Evolutionary conservation across 2,888 invertebrate species (phyloP).

Genomic region (Chrysolina haemoptera): DNA sequence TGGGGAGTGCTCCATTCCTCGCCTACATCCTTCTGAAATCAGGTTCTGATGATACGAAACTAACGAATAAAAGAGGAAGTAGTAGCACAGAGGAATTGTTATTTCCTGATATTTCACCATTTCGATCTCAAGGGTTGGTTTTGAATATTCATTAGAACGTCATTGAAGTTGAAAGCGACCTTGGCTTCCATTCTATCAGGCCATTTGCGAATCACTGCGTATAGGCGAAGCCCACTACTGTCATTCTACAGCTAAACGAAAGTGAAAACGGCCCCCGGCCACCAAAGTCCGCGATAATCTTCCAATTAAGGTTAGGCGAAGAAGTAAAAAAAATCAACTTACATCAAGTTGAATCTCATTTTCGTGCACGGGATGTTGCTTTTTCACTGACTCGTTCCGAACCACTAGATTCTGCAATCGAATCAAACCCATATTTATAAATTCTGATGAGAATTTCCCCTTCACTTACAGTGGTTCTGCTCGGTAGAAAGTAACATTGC

Average conservation of each 20-base stretch:
- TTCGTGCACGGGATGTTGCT: constrained; percentile 50
- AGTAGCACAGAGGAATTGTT: no score
- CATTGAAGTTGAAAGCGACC: constrained; percentile 14
- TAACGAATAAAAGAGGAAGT: no score
- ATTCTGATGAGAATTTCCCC: constrained; percentile 67
- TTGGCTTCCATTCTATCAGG: constrained; percentile 3
- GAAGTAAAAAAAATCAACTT: constrained; percentile 55
- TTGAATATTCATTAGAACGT: neutral
- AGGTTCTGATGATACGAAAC: no score
- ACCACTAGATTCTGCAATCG: constrained; percentile 65
- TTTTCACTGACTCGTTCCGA: constrained; percentile 62
- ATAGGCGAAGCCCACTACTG: constrained; percentile 5
- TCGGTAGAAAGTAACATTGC: constrained; percentile 51
- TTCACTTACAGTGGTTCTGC: constrained; percentile 67
- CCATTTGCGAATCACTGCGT: constrained; percentile 13
- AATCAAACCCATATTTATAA: constrained; percentile 67
- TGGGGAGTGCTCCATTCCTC: no score
- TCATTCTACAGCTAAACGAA: neutral
- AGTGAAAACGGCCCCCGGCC: constrained; percentile 10
- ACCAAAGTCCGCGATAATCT: constrained; percentile 2
- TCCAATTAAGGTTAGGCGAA: constrained; percentile 20
- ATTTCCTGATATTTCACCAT: no score
- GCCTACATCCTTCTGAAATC: no score
- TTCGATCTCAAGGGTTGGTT: neutral
- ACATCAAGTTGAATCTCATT: constrained; percentile 65